Base-by-base conservation (phyloP, 2,797 vertebrate species). In the Myotis daubentonii region DNA sequence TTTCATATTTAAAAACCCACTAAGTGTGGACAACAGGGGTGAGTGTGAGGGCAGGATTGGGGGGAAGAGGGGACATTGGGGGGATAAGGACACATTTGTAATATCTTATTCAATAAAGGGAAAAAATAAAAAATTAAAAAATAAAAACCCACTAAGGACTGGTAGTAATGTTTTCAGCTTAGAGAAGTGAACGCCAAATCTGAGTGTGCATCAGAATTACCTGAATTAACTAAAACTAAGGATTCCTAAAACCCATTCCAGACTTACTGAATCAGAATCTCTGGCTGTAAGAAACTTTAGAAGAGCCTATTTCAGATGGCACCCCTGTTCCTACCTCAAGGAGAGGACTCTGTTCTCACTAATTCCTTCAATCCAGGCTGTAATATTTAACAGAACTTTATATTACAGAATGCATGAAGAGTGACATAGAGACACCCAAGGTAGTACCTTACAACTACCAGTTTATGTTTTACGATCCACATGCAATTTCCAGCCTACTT, bases 311-410 rank as follows among this genome's bases (percentile, higher is more conserved):
- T 91, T 86, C 17, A 76, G 38, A 51, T 33, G 4, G 51, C 44
- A 91, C 6, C 4, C 15, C 16, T 55, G 71, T 3, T 86, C 30
- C 41, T 23, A 25, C n/a, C 20, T 87, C 68, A 80, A 84, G 8
- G 28, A 84, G 20, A 87, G 33, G 6, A 25, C 23, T 17, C 30
- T 36, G 8, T 25, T 85, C 25, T 66, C 81, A 36, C 53, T 62
- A 51, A 75, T 71, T 70, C 15, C 9, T 91, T 86, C 76, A 75
- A 13, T 80, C 51, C 41, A 89, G 41, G 30, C 5, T 65, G 17
- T 38, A 75, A 51, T 75, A 92, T 85, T 91, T 71, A 93, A 84
- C 28, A 44, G 47, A 85, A 62, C 38, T 44, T 49, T 75, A 49
- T 28, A 30, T 90, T 81, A 68, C 5, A 74, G 68, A 83, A 80